Evolutionary conservation across 2,113 vertebrate genomes (phyloP), one percentile per base, ranked within the genome.

Genomic region (Corythornis vintsioides): DNA sequence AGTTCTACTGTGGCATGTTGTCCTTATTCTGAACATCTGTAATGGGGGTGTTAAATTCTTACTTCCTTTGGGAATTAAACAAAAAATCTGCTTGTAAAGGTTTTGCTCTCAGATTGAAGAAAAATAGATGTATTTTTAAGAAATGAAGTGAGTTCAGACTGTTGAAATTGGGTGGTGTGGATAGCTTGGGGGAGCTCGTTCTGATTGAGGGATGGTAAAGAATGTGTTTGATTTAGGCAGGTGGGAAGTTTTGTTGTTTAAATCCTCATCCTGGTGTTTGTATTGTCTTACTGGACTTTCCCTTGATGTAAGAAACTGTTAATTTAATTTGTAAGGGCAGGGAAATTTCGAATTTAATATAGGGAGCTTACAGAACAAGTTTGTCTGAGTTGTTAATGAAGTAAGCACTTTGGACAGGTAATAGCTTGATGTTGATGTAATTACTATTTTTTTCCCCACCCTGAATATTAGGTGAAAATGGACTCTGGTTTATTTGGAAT

Each of bases 321-420:
- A n/a, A 35, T 66, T 94, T 93, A 75, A 95, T 94, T 95, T 92
- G 88, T 91, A 78, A 86, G 63, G 92, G 84, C 77, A 89, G 84
- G 83, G 83, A 93, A 95, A 96, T 83, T 50, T 94, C 86, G 45
- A 29, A 88, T 94, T 93, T 90, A 96, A 96, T 95, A 67, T 35
- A 71, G 74, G 40, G 47, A 94, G 55, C 89, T 96, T 88, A 95
- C 95, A 97, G 35, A 96, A 96, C 94, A 31, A 94, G 96, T 96
- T 93, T 80, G 90, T 83, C 93, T 22, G 81, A 96, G 71, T 83
- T 78, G 65, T 60, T 95, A 96, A 92, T 93, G 94, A 96, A 83
- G 86, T 64, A 81, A 88, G 82, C 85, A 81, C 91, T 96, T 92
- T 89, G 69, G 69, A 94, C 85, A 93, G 95, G 94, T 96, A 96